phyloP scores from a whole-genome alignment of 2,797 vertebrate species.

The Oreochromis grahami region DNA sequence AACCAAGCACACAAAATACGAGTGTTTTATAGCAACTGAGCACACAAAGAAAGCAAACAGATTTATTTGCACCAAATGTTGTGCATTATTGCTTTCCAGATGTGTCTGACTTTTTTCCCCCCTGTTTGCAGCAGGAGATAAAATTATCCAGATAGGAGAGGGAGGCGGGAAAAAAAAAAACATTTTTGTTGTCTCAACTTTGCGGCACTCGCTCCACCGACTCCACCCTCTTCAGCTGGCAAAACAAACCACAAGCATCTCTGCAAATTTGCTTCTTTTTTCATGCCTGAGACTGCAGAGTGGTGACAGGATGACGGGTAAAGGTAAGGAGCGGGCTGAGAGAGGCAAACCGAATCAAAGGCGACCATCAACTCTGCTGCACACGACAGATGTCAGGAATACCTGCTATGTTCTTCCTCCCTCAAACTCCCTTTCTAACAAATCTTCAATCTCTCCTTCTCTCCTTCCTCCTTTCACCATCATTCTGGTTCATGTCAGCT shows the following conservation, averaged over 20 bases:
- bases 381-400: conserved; percentile 41
- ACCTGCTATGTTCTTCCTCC: conserved; percentile 40
- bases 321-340: neutral
- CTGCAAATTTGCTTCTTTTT: neutral
- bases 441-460: neutral
- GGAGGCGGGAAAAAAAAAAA: neutral
- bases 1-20: neutral
- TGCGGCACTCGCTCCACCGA: neutral
- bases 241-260: conserved; percentile 16
- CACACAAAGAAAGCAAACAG: neutral
- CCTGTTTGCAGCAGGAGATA: neutral
- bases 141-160: neutral
- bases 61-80: neutral
- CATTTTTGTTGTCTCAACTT: neutral
- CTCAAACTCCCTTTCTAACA: neutral
- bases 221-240: neutral
- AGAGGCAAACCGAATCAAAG: neutral
- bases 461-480: neutral
- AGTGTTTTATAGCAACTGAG: neutral
- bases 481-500: neutral
- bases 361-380: neutral
- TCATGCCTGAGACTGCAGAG: neutral
- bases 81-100: neutral
- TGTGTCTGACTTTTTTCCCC: accelerated
- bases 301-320: neutral